Percentiles rank a stretch among this genome's conserved stretches.
These are phyloP conservation scores for Hirtodrosophila alboralis DNA, from an alignment of 2,888 invertebrate species.

Conservation along the genomic window DNA sequence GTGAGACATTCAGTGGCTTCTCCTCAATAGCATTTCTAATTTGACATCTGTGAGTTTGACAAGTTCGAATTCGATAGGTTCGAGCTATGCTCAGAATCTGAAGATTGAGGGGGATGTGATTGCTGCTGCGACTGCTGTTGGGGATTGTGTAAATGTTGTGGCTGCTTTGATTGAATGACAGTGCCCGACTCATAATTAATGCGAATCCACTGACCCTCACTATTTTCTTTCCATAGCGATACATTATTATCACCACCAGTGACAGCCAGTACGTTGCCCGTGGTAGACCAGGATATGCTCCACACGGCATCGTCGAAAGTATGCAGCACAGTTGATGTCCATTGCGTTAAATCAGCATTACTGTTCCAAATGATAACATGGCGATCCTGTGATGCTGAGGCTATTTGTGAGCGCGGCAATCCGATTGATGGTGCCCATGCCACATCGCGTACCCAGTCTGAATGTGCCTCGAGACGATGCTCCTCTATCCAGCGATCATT, in stretches of 20 bases:
- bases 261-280: constrained; percentile 98
- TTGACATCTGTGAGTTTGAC: constrained; percentile 65
- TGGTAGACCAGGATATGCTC: constrained; percentile 99
- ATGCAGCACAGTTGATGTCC: constrained; percentile 94
- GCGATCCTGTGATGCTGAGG: constrained; percentile 97
- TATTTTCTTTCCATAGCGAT: constrained; percentile 95
- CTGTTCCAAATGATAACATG: constrained; percentile 94
- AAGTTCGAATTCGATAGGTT: constrained; percentile 62
- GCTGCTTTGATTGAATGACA: constrained; percentile 53
- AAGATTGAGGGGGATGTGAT: constrained; percentile 50
- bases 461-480: constrained; percentile 96
- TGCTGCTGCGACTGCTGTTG: constrained; percentile 57
- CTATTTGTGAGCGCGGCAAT: constrained; percentile 94
- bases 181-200: constrained; percentile 90
- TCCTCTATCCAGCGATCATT: constrained; percentile 97
- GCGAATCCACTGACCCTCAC: constrained; percentile 96
- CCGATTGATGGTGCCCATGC: constrained; percentile 99
- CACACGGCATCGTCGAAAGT: constrained; percentile 99
- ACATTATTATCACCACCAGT: constrained; percentile 99
- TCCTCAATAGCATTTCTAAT: constrained; percentile 26
- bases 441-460: constrained; percentile 99
- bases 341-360: constrained; percentile 90
- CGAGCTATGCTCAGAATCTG: constrained; percentile 68
- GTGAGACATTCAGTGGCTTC: too few species aligned
- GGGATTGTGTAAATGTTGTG: constrained; percentile 56